phyloP scores from a whole-genome alignment of 53 echinoderm and acorn worm genomes.

The Antedon mediterranea region DNA sequence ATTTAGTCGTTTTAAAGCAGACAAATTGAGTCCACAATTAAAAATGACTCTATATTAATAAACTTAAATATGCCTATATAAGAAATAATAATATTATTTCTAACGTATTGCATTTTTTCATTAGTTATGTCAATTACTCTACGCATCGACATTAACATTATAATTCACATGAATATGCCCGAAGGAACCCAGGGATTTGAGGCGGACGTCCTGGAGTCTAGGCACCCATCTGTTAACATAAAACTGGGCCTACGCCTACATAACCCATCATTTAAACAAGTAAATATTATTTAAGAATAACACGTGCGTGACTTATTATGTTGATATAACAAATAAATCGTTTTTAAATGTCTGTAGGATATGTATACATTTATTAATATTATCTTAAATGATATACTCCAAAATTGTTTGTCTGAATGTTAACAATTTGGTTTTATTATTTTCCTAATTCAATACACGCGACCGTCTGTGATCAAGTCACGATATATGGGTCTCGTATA shows the following conservation, averaged over 20 bases:
- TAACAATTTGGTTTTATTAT: neutral
- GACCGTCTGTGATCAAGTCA: neutral
- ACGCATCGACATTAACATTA: neutral
- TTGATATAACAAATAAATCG: neutral
- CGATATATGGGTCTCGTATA: no score
- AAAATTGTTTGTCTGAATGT: neutral
- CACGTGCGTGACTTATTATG: neutral
- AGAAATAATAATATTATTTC: no score
- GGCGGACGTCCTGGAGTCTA: neutral
- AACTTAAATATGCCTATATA: no score
- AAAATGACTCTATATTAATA: no score
- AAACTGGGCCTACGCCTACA: neutral
- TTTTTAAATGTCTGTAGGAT: neutral
- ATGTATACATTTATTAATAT: neutral
- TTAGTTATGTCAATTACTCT: neutral
- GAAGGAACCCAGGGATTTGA: neutral
- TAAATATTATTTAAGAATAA: neutral
- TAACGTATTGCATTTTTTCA: no score
- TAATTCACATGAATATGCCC: neutral
- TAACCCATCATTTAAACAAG: neutral
- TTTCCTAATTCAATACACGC: neutral
- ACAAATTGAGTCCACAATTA: no score
- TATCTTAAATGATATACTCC: neutral
- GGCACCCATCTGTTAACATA: neutral
- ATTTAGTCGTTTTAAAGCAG: no score